A percentile compares a stretch with the other conserved stretches of the same genome.
Conservation (phyloP, 2,797 vertebrate genomes). For the Falco berigora region DNA sequence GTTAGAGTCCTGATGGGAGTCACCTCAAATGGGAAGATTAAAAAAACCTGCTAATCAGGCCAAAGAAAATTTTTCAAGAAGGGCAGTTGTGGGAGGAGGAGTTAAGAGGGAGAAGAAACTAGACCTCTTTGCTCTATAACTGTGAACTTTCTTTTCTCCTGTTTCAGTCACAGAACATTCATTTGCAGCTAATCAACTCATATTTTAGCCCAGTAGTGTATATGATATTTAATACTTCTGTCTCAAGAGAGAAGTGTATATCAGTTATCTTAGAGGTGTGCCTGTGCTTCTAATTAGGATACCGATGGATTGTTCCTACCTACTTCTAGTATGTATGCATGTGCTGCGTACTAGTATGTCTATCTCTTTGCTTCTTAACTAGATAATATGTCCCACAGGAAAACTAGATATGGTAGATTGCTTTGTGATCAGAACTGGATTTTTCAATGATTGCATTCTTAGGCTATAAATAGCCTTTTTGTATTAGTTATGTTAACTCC, state of each 20-base stretch:
- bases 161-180: background rate
- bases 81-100: background rate
- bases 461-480: slow-evolving; percentile 37
- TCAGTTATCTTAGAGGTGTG: background rate
- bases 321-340: background rate
- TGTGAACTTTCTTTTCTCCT: background rate
- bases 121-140: slow-evolving; percentile 24
- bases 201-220: background rate
- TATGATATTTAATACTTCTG: background rate
- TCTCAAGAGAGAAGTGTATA: background rate
- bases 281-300: slow-evolving; percentile 9
- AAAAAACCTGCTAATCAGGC: slow-evolving; percentile 32
- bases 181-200: slow-evolving; percentile 12
- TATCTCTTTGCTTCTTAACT: background rate
- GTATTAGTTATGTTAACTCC: slow-evolving; percentile 47
- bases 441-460: slow-evolving; percentile 18
- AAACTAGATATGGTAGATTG: background rate
- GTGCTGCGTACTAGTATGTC: background rate
- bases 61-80: slow-evolving; percentile 26
- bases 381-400: background rate
- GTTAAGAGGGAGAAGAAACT: slow-evolving; percentile 10
- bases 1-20: background rate
- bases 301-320: background rate
- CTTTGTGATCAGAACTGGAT: background rate
- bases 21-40: background rate